Conservation (phyloP, 2,888 invertebrate genomes). For the Cremastobaeus sp. region DNA sequence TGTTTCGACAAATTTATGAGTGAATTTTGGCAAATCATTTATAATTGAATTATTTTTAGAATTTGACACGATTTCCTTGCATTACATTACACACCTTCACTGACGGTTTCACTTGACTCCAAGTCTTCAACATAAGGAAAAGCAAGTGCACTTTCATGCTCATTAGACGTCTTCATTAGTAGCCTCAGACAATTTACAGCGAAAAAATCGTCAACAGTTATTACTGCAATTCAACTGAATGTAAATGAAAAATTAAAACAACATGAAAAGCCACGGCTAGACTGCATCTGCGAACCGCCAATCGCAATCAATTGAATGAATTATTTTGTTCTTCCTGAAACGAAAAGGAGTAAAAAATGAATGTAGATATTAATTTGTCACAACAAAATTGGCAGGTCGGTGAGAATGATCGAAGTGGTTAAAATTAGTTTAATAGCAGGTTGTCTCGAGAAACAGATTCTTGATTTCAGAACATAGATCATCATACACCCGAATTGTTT, state of each 20-base stretch:
- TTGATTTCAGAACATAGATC: conserved; percentile 44
- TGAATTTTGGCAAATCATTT: no score
- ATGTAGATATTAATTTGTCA: conserved; percentile 33
- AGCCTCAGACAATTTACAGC: no score
- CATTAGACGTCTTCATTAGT: conserved; percentile 50
- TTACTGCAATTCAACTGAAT: conserved; percentile 32
- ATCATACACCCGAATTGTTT: conserved; percentile 29
- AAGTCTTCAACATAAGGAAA: conserved; percentile 53
- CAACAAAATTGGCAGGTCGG: conserved; percentile 25
- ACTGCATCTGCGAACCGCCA: no score
- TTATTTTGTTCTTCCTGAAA: conserved; percentile 12
- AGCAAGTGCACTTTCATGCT: conserved; percentile 56
- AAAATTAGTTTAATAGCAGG: conserved; percentile 40
- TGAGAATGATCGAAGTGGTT: conserved; percentile 19
- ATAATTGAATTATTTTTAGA: no score
- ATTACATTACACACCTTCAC: no score
- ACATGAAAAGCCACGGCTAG: no score
- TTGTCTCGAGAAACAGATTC: conserved; percentile 46
- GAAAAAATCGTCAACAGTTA: no score
- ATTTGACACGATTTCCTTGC: no score
- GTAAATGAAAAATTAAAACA: conserved; percentile 40
- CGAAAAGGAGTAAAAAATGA: conserved; percentile 35
- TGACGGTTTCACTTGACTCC: conserved; percentile 68
- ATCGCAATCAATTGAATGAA: conserved; percentile 24
- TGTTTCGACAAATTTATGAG: no score